Conservation (phyloP, 2,888 invertebrate species). For the Toxonevra muliebris region DNA sequence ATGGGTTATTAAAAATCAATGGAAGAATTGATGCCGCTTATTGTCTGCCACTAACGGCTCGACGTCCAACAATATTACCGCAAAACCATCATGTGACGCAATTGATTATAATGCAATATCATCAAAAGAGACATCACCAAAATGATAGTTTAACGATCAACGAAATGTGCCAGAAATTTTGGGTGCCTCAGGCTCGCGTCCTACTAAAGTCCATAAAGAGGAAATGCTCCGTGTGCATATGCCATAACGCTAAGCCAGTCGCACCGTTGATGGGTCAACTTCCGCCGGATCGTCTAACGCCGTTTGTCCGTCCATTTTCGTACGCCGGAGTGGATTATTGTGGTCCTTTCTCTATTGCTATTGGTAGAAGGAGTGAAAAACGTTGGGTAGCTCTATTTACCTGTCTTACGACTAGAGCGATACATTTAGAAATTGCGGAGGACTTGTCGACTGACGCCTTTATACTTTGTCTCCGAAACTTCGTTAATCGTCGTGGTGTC, state of each 20-base stretch:
- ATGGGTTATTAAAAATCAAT: slow-evolving; percentile 19
- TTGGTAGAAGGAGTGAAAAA: slow-evolving; percentile 38
- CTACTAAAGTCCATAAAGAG: slow-evolving; percentile 27
- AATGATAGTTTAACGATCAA: slow-evolving; percentile 27
- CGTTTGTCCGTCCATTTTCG: slow-evolving; percentile 37
- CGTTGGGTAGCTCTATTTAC: slow-evolving; percentile 37
- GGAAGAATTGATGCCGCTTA: slow-evolving; percentile 32
- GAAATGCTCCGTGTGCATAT: slow-evolving; percentile 13
- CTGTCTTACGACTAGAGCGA: slow-evolving; percentile 13
- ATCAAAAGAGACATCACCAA: slow-evolving; percentile 25
- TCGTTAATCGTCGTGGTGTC: no score
- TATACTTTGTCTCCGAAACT: no score
- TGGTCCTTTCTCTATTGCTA: slow-evolving; percentile 35
- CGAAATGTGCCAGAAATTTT: slow-evolving; percentile 34
- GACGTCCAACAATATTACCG: slow-evolving; percentile 22
- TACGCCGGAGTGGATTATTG: slow-evolving; percentile 44
- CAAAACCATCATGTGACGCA: slow-evolving; percentile 14
- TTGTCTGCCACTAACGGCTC: slow-evolving; percentile 27
- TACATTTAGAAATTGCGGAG: no score
- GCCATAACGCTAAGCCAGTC: slow-evolving; percentile 30
- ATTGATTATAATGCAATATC: slow-evolving; percentile 18
- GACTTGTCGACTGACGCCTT: no score
- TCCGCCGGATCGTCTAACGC: slow-evolving; percentile 34
- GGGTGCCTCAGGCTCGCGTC: slow-evolving; percentile 30
- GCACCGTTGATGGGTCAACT: slow-evolving; percentile 43